Evolutionary conservation across 1,140 invertebrate species (phyloP), one percentile per base, ranked within the genome.

Genomic region (Drosophila bocqueti): DNA sequence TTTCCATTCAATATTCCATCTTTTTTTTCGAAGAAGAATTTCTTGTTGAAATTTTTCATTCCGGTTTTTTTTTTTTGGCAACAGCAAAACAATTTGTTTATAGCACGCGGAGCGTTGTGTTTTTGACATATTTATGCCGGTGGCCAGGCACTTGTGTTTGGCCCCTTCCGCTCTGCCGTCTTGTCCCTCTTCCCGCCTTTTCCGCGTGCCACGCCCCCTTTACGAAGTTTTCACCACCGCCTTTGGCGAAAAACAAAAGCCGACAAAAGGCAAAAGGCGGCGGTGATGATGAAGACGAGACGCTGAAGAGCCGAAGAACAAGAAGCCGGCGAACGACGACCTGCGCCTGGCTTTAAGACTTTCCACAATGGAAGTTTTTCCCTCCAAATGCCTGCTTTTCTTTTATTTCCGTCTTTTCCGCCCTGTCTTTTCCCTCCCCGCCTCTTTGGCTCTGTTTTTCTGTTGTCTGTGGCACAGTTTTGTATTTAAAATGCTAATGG

Each of bases 91-190:
- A 91, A 91, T 91, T 90, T 90, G 86, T 90, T 90, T 90, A 91
- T 85, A 82, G 82, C 82, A 80, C 75, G 59, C 63, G 46, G 64
- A 42, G 75, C 75, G 65, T 63, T 80, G 77, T 89, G 85, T 71
- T 90, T 90, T 90, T 90, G 85, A 90, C 85, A 90, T 90, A 91
- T 90, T 90, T 90, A 91, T 90, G 85, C 85, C 85, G 81, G 65
- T 80, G 78, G 85, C 74, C 75, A 72, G 67, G 77, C 79, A 79
- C 76, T 87, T 77, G 68, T 73, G 63, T 46, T 49, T 50, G 46
- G 60, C 54, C 46, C 54, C 24, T 59, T 38, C 54, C 49, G 57
- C 52, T 31, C 45, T 34, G 10, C 26, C 49, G 40, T 34, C 18
- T 34, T 21, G 15, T 40, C 45, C 11, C 11, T 24, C 21, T n/a